Conservation (phyloP, 2,797 vertebrate genomes). For the Hybognathus amarus region DNA sequence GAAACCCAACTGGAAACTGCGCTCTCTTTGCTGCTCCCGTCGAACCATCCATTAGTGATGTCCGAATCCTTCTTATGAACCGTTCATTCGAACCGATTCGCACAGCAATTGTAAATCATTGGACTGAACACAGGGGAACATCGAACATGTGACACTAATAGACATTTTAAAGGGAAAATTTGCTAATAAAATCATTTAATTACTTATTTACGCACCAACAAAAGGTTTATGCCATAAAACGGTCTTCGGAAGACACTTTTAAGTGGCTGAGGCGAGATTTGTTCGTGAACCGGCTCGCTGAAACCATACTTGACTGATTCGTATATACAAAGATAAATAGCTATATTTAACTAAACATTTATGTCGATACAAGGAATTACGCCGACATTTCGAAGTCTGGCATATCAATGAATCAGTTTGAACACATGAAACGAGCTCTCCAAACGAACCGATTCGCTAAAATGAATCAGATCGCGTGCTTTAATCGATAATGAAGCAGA, state of each 20-base stretch:
- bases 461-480: background rate
- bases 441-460: background rate
- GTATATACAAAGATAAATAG: background rate
- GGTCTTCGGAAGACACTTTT: background rate
- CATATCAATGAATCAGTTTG: background rate
- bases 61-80: background rate
- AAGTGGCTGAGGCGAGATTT: background rate
- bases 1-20: conserved; percentile 31
- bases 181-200: background rate
- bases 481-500: background rate
- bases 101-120: background rate
- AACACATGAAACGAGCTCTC: background rate
- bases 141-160: too few relatives aligned
- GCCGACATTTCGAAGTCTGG: background rate
- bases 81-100: conserved; percentile 11
- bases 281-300: background rate
- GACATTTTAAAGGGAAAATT: background rate
- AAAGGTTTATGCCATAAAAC: background rate
- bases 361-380: background rate
- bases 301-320: background rate
- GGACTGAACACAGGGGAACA: background rate
- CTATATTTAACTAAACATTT: background rate
- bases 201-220: too few relatives aligned
- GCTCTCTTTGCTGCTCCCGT: conserved; percentile 3
- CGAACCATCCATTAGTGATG: background rate